Evolutionary conservation across 1,140 invertebrate genomes (phyloP), one percentile per base, ranked within the genome.

Genomic region (Sycophila sp.): DNA sequence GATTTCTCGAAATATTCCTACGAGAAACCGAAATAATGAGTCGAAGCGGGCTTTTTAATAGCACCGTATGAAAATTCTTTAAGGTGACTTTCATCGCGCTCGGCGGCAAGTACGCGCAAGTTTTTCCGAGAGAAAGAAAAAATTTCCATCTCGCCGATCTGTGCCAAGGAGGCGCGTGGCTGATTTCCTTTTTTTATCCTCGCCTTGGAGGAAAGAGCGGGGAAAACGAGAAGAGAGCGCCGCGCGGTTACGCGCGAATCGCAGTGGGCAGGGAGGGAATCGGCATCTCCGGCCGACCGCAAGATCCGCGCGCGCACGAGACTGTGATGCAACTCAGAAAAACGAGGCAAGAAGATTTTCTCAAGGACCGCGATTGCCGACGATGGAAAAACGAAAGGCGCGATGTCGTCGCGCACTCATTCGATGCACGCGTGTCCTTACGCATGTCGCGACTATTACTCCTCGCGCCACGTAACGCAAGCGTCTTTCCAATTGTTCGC

Each of bases 341-440:
- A 82, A 77, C 78, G 78, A 78, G 77, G 76, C 74, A 78, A 78
- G 77, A 80, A 81, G 81, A 84, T 81, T 81, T 81, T 78, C 78
- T 82, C 84, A 84, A 84, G 84, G 83, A 81, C 77, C 72, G 34
- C 68, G 45, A 71, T 62, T 69, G 24, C 75, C 76, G 65, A 77
- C 76, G 83, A 80, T 79, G 81, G 83, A 82, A 84, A 85, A 85
- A 83, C 80, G 83, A 85, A 85, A 85, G 82, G 82, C 79, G 72
- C 65, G 71, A n/a, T 64, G 42, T 15, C 34, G 64, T 49, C 45
- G 8, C 53, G 10, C 42, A 42, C 26, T 45, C 28, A 55, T 58
- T n/a, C n/a, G n/a, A n/a, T n/a, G n/a, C n/a, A n/a, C n/a, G n/a
- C 55, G 49, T 70, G 68, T 75, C 36, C 69, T 63, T 67, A 68